Evolutionary conservation across 2,888 invertebrate genomes (phyloP).

Genomic region (Bursaphelenchus okinawaensis): DNA sequence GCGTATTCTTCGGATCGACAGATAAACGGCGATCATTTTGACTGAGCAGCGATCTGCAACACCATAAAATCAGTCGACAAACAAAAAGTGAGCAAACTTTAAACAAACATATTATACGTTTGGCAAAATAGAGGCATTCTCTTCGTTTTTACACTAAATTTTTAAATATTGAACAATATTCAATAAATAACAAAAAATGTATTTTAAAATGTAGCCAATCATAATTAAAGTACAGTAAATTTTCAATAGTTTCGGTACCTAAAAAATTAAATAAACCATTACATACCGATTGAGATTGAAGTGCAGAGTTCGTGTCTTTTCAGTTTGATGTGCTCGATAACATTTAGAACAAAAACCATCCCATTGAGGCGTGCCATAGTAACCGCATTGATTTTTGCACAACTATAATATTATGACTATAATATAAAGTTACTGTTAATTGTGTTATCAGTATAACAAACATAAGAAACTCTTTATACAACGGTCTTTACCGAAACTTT

Average conservation of each 20-base stretch:
- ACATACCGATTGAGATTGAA: conserved; percentile 54
- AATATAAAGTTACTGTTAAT: not conserved
- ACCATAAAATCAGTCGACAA: no score
- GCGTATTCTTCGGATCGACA: conserved; percentile 17
- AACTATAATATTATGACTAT: conserved; percentile 29
- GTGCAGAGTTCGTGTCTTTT: conserved; percentile 56
- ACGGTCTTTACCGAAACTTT: no score
- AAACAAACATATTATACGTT: no score
- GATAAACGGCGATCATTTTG: conserved; percentile 17
- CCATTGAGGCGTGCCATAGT: conserved; percentile 94
- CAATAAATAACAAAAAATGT: no score
- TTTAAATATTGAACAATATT: no score
- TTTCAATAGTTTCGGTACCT: no score
- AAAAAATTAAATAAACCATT: not conserved
- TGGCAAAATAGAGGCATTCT: no score
- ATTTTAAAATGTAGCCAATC: no score
- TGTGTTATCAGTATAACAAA: not conserved
- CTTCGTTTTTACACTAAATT: no score
- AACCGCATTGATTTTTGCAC: conserved; percentile 75
- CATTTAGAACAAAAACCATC: conserved; percentile 96
- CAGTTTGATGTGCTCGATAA: conserved; percentile 68
- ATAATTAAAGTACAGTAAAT: no score
- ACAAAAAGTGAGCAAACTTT: no score
- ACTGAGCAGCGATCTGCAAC: conserved; percentile 22
- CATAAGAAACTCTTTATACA: conserved; percentile 4